A percentile compares a stretch with the other conserved stretches of the same genome.
These are phyloP conservation scores for Phyllostomus hastatus DNA, from an alignment of 2,113 vertebrate species.

Conservation along the genomic window DNA sequence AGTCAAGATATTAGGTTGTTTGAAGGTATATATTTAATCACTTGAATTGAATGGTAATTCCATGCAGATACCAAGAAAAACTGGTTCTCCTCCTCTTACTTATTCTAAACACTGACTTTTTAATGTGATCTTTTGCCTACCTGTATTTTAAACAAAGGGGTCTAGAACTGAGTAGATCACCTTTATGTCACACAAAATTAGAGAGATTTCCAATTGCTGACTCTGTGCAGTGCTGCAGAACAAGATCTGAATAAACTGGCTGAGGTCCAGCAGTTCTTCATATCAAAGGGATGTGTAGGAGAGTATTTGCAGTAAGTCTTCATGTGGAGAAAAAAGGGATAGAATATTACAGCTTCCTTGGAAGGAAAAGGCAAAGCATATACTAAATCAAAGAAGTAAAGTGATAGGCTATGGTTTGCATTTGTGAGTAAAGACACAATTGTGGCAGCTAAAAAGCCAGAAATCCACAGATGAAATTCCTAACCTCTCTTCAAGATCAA, in stretches of 20 bases:
- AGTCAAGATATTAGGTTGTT: not conserved
- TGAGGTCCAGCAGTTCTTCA: not conserved
- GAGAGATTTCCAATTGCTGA: not conserved
- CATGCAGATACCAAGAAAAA: not conserved
- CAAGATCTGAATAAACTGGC: slow-evolving; percentile 22
- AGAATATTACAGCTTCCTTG: not conserved
- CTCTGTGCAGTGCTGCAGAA: not conserved
- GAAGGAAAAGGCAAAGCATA: not conserved
- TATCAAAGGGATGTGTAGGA: slow-evolving; percentile 3
- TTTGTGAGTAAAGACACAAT: not conserved
- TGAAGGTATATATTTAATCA: not conserved
- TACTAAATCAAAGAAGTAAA: not conserved
- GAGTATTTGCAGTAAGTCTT: slow-evolving; percentile 22
- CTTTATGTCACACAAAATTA: not conserved
- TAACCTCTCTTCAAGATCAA: not conserved
- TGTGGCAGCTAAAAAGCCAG: not conserved
- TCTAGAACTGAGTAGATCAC: not conserved
- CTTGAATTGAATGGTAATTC: not conserved
- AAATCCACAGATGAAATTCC: not conserved
- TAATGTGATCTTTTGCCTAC: not conserved
- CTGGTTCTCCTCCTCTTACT: not conserved
- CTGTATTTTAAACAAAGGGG: not conserved
- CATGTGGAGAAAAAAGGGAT: not conserved
- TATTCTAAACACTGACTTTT: not conserved
- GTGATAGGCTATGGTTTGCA: not conserved